These are phyloP conservation scores for Clepsis dumicolana DNA, from an alignment of 2,888 invertebrate species.

Conservation along the genomic window DNA sequence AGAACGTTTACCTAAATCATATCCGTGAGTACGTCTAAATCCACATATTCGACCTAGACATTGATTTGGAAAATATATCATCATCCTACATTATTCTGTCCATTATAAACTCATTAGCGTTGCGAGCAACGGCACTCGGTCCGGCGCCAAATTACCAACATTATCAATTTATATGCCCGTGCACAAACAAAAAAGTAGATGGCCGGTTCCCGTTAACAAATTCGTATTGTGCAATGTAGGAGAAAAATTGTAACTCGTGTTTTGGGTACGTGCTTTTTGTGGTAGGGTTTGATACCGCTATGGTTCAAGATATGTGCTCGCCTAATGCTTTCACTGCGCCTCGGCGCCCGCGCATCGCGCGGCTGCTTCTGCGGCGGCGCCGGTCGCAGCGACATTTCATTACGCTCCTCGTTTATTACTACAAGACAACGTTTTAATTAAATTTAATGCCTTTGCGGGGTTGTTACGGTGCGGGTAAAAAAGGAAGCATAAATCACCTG, in stretches of 20 bases:
- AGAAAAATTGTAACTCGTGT: slow-evolving; percentile 84
- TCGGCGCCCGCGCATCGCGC: slow-evolving; percentile 60
- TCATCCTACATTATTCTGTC: slow-evolving; percentile 80
- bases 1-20: slow-evolving; percentile 39
- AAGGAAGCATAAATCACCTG: background rate
- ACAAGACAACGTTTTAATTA: slow-evolving; percentile 46
- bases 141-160: slow-evolving; percentile 84
- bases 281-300: slow-evolving; percentile 79
- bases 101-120: slow-evolving; percentile 86
- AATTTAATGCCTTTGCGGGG: slow-evolving; percentile 35
- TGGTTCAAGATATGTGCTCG: slow-evolving; percentile 66
- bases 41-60: slow-evolving; percentile 76
- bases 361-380: slow-evolving; percentile 27
- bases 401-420: slow-evolving; percentile 56
- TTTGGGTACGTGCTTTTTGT: slow-evolving; percentile 73
- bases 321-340: slow-evolving; percentile 77
- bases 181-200: slow-evolving; percentile 85
- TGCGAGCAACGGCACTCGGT: slow-evolving; percentile 83
- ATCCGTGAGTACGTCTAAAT: slow-evolving; percentile 36
- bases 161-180: slow-evolving; percentile 84
- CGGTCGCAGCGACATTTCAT: slow-evolving; percentile 56
- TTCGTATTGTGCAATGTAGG: slow-evolving; percentile 85
- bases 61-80: slow-evolving; percentile 83
- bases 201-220: slow-evolving; percentile 84
- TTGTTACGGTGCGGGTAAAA: background rate